phyloP scores from a whole-genome alignment of 2,113 vertebrate species.

The Ciconia boyciana region DNA sequence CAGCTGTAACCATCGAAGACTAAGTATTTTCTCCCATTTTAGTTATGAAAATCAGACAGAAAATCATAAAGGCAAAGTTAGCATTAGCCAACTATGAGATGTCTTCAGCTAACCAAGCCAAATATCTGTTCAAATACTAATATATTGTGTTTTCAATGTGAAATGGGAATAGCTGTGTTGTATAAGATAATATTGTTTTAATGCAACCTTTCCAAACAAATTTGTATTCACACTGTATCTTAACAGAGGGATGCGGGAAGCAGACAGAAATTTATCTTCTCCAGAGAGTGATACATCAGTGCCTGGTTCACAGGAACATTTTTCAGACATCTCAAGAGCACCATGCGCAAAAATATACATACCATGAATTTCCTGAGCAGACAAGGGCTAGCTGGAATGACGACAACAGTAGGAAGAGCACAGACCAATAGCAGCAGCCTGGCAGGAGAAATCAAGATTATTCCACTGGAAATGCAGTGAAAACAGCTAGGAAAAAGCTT shows the following conservation, averaged over 20 bases:
- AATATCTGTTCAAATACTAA: background rate
- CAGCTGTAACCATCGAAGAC: background rate
- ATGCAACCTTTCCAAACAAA: slow-evolving; percentile 5
- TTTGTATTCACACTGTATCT: slow-evolving; percentile 46
- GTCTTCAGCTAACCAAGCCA: background rate
- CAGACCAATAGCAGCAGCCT: background rate
- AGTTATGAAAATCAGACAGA: background rate
- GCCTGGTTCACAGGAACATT: slow-evolving; percentile 52
- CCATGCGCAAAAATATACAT: slow-evolving; percentile 37
- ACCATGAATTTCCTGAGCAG: slow-evolving; percentile 55
- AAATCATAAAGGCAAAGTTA: background rate
- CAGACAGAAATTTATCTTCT: slow-evolving; percentile 59
- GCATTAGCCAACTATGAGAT: background rate
- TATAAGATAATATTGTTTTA: background rate
- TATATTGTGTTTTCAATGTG: background rate
- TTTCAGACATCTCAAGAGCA: slow-evolving; percentile 65
- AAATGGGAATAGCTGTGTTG: background rate
- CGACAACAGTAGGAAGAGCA: background rate
- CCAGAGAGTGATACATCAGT: slow-evolving; percentile 54
- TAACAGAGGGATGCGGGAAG: slow-evolving; percentile 5
- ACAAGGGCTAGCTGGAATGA: slow-evolving; percentile 53
- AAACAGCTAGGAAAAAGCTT: background rate
- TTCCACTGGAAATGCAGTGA: background rate
- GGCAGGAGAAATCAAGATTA: slow-evolving; percentile 18
- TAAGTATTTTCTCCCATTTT: background rate